Evolutionary conservation across 2,888 invertebrate species (phyloP).

Genomic region (Matsumyia berberina): DNA sequence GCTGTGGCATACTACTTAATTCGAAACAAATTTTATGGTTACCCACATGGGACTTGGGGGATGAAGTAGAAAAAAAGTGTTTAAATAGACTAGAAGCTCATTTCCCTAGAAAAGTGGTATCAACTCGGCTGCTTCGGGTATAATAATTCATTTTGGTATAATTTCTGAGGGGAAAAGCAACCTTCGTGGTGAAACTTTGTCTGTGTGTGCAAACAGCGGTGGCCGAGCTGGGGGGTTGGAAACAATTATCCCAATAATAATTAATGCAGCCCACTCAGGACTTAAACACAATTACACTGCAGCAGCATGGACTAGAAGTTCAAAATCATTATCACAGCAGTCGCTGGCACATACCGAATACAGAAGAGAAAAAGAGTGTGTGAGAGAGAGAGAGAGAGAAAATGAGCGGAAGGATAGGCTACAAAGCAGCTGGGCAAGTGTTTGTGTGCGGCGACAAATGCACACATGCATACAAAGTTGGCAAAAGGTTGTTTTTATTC

Average conservation of each 20-base stretch:
- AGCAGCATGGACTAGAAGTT: conserved; percentile 39
- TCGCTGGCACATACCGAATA: neutral
- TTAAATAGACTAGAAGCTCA: neutral
- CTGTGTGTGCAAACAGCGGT: neutral
- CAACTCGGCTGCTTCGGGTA: conserved; percentile 28
- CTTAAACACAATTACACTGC: conserved; percentile 16
- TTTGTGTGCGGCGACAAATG: conserved; percentile 33
- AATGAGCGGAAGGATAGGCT: conserved; percentile 13
- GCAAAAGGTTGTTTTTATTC: conserved; percentile 52
- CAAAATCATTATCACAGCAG: conserved; percentile 47
- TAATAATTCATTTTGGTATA: conserved; percentile 45
- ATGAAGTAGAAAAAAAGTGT: neutral
- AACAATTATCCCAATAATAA: conserved; percentile 62
- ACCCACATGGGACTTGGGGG: conserved; percentile 19
- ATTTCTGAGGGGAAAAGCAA: conserved; percentile 27
- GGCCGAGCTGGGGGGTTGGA: conserved; percentile 3
- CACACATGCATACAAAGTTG: neutral
- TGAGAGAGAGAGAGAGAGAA: neutral
- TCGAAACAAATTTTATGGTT: conserved; percentile 37
- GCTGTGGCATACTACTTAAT: conserved; percentile 31
- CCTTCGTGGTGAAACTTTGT: neutral
- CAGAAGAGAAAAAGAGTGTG: neutral
- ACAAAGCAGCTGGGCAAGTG: conserved; percentile 28
- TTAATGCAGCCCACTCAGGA: conserved; percentile 53
- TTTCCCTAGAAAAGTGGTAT: conserved; percentile 3